Base-by-base conservation (phyloP, 1,140 invertebrate genomes). In the Lutraria rhynchaena region DNA sequence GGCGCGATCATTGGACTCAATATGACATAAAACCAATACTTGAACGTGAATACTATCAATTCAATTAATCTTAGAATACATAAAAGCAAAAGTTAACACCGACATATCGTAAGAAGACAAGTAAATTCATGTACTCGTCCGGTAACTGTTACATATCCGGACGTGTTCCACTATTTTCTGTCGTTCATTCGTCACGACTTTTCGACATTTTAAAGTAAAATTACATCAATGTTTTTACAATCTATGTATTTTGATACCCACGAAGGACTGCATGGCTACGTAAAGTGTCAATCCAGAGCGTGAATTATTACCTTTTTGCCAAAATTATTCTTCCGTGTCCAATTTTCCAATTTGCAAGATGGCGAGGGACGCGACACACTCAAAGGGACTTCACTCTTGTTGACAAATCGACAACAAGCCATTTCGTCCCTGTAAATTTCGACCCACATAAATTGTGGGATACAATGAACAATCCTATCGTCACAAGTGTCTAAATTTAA, bases 251-350 rank as follows among this genome's bases (percentile, higher is more conserved):
- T 7, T 13, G 4, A 61, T 33, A 7, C 11, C 5, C 9, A 17
- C 17, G 7, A 17, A 4, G 17, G 7, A 61, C n/a, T 5, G 3
- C 13, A 35, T 61, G 11, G 3, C 33, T 27, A 35, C 19, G 33
- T 61, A 33, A 33, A 61, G 4, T 3, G 13, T 33, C 9, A 33
- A 35, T 1, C 1, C 31, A n/a, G 3, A 17, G 24, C 1, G 11
- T 0, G 5, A 22, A 61, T 7, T 5, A 11, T 65, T 65, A 46
- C 61, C 24, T 46, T 65, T 44, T 65, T 37, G 22, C 17, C 33
- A 22, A 44, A 44, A 4, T 65, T 35, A 44, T 44, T 65, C 61
- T 65, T 65, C 61, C 61, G 61, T 65, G 61, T 65, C 61, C 61
- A 37, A 22, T 4, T 22, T 22, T 65, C 33, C 61, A 65, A 65